These are phyloP conservation scores for Spea bombifrons DNA, from an alignment of 2,113 vertebrate genomes.

Conservation along the genomic window DNA sequence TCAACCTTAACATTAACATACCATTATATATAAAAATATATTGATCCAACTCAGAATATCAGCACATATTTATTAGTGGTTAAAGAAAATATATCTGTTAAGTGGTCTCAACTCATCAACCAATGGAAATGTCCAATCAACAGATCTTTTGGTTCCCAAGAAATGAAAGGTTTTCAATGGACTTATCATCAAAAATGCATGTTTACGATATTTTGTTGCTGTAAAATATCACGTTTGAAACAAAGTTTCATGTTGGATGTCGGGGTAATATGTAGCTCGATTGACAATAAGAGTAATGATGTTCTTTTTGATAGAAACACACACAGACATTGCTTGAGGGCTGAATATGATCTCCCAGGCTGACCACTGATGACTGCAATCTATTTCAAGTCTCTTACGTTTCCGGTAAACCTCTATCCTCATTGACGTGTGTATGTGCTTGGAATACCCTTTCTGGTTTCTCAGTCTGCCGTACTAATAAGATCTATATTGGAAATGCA, in stretches of 20 bases:
- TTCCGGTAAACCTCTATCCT: constrained; percentile 17
- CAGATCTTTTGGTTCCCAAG: too few species aligned
- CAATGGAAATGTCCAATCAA: too few species aligned
- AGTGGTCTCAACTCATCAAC: too few species aligned
- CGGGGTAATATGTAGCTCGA: background rate
- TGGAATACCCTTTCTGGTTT: constrained; percentile 6
- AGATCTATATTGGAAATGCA: constrained; percentile 6
- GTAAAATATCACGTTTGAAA: too few species aligned
- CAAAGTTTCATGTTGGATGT: background rate
- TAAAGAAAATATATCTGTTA: too few species aligned
- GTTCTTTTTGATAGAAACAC: background rate
- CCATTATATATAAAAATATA: too few species aligned
- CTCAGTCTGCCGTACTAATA: background rate
- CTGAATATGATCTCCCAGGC: background rate
- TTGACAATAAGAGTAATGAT: background rate
- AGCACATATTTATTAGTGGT: too few species aligned
- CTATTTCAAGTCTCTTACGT: constrained; percentile 8
- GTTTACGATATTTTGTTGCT: too few species aligned
- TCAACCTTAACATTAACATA: too few species aligned
- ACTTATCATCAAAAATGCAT: too few species aligned
- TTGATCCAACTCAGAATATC: too few species aligned
- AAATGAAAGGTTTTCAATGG: too few species aligned
- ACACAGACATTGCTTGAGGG: constrained; percentile 7
- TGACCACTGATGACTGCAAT: constrained; percentile 6
- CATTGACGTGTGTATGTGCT: constrained; percentile 2